Evolutionary conservation across 2,888 invertebrate genomes (phyloP), one percentile per base, ranked within the genome.

Genomic region (Acanthosepion esculentum): DNA sequence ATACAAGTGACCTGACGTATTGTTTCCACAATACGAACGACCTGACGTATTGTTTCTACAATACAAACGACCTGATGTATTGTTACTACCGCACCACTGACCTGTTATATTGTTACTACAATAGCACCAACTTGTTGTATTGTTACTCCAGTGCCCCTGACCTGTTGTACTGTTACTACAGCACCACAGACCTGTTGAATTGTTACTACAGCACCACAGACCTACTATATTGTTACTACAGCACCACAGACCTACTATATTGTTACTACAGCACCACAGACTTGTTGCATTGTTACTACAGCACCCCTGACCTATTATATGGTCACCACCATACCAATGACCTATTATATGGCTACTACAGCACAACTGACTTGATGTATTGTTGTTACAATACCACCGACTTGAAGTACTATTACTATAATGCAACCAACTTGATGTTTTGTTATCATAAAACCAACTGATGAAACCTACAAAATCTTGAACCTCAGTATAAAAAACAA

Each of bases 21-120:
- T 78, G 78, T 78, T 78, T 78, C n/a, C 78, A 78, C 78, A 78
- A 78, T 78, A 78, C 78, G 78, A 78, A 78, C n/a, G n/a, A 78
- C 78, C 78, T 78, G 78, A 78, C 78, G n/a, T 78, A 78, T 78
- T 78, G 78, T 33, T 78, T 78, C 78, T 78, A 78, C 78, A 78
- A 78, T 78, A 78, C 78, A 78, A n/a, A 78, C 18, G 78, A 78
- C 78, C 33, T 78, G 78, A 78, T 78, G 78, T 78, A 78, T 78
- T 78, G 78, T 78, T 78, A 78, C 78, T 78, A 78, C n/a, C 78
- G 78, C 78, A 78, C 78, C 78, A 78, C 78, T 78, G 78, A 78
- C 78, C 78, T 78, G 78, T 78, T 78, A 78, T 78, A 78, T 78
- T 78, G 78, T 78, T 78, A 78, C 78, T 78, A 78, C 78, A 78